These are phyloP conservation scores for Thamnaconus septentrionalis DNA, from an alignment of 2,113 vertebrate genomes.

Conservation along the genomic window DNA sequence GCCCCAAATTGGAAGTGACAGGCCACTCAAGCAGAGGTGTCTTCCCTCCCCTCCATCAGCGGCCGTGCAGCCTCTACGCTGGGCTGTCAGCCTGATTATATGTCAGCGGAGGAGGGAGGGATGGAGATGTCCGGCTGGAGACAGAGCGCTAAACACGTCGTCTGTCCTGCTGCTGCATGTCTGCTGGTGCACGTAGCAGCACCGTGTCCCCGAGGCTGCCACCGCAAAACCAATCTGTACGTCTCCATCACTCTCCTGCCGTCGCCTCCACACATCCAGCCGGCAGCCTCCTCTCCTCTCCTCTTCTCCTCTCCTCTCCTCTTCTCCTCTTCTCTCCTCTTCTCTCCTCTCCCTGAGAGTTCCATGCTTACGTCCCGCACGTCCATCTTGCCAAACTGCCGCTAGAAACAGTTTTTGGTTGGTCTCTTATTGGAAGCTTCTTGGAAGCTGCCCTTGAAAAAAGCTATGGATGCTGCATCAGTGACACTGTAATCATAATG, in stretches of 20 bases:
- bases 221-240: slow-evolving; percentile 37
- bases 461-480: too few species aligned
- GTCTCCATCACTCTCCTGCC: slow-evolving; percentile 33
- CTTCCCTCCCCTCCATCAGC: slow-evolving; percentile 55
- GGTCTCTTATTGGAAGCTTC: too few species aligned
- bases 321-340: not conserved
- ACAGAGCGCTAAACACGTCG: slow-evolving; percentile 59
- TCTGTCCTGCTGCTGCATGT: slow-evolving; percentile 57
- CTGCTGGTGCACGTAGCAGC: slow-evolving; percentile 47
- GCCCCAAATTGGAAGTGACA: slow-evolving; percentile 76
- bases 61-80: slow-evolving; percentile 59
- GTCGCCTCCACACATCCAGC: slow-evolving; percentile 3
- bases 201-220: slow-evolving; percentile 43
- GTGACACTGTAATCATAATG: too few species aligned
- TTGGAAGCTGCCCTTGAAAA: too few species aligned
- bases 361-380: too few species aligned
- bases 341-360: too few species aligned
- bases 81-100: slow-evolving; percentile 72
- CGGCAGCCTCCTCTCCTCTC: not conserved
- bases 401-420: too few species aligned
- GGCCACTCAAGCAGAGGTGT: slow-evolving; percentile 69
- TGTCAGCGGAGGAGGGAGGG: slow-evolving; percentile 58
- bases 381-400: too few species aligned
- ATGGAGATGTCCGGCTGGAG: slow-evolving; percentile 62
- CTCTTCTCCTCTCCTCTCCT: not conserved